Conservation (phyloP, 1,140 invertebrate genomes). For the Thaumetopoea pityocampa region DNA sequence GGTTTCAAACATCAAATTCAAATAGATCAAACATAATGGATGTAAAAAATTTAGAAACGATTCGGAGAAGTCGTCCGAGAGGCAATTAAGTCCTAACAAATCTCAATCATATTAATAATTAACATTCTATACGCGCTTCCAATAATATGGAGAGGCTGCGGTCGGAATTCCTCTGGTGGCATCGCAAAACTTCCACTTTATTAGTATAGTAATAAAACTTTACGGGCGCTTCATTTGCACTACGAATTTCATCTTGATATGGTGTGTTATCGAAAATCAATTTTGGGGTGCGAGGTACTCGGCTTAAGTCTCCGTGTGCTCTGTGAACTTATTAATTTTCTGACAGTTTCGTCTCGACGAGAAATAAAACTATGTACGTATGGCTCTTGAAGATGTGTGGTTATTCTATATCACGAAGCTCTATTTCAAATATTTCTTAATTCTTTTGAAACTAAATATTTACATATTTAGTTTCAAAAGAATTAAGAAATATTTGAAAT, state of each 20-base stretch:
- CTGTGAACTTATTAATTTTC: too few relatives aligned
- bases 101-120: conserved; percentile 9
- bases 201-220: conserved; percentile 31
- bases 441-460: too few relatives aligned
- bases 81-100: conserved; percentile 14
- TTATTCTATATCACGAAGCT: too few relatives aligned
- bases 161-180: conserved; percentile 11
- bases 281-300: conserved; percentile 7
- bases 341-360: too few relatives aligned
- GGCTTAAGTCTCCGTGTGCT: not conserved
- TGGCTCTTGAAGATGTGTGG: too few relatives aligned
- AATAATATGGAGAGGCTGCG: conserved; percentile 33
- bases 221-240: conserved; percentile 21
- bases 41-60: conserved; percentile 11
- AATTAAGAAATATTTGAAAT: too few relatives aligned
- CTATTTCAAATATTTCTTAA: too few relatives aligned
- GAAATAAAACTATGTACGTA: too few relatives aligned
- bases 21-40: conserved; percentile 9
- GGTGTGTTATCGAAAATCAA: conserved; percentile 13
- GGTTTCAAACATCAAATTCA: too few relatives aligned
- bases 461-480: too few relatives aligned
- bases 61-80: conserved; percentile 13
- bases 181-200: conserved; percentile 30
- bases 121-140: conserved; percentile 13
- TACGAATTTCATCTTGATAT: conserved; percentile 15